These are phyloP conservation scores for Agonopterix heracliana DNA, from an alignment of 2,888 invertebrate species.

Conservation along the genomic window DNA sequence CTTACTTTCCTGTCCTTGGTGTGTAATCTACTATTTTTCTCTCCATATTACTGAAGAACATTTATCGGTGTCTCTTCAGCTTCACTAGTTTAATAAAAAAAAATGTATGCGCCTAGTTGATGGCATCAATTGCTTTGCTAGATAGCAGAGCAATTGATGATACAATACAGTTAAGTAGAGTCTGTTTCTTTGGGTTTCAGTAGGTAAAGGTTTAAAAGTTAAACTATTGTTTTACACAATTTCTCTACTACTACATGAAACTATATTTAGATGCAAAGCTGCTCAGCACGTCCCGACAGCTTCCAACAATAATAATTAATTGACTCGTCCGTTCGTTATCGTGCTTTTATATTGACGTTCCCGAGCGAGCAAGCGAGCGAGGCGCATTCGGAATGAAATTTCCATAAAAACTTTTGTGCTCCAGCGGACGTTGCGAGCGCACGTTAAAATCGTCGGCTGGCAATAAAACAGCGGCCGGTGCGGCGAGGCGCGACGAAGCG, in stretches of 20 bases:
- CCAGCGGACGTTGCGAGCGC: conserved; percentile 75
- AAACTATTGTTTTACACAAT: neutral
- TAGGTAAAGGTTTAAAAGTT: neutral
- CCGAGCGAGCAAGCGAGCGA: conserved; percentile 68
- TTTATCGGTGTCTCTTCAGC: no score
- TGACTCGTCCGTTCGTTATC: conserved; percentile 77
- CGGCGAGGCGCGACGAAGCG: conserved; percentile 70
- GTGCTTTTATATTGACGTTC: conserved; percentile 75
- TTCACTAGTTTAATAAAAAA: no score
- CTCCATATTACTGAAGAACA: no score
- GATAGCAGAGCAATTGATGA: no score
- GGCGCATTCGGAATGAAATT: conserved; percentile 75
- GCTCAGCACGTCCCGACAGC: conserved; percentile 64
- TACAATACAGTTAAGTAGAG: no score
- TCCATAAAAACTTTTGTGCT: conserved; percentile 77
- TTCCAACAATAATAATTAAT: conserved; percentile 76
- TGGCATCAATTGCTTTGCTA: no score
- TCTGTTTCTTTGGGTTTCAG: neutral
- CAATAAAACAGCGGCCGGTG: conserved; percentile 76
- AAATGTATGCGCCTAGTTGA: no score
- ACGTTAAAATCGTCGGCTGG: conserved; percentile 77
- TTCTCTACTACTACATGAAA: conserved; percentile 16
- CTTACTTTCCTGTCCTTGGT: no score
- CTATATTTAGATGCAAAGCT: conserved; percentile 45
- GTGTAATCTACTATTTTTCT: no score